Base-by-base conservation (phyloP, 2,888 invertebrate species). In the Plebejus melissa region DNA sequence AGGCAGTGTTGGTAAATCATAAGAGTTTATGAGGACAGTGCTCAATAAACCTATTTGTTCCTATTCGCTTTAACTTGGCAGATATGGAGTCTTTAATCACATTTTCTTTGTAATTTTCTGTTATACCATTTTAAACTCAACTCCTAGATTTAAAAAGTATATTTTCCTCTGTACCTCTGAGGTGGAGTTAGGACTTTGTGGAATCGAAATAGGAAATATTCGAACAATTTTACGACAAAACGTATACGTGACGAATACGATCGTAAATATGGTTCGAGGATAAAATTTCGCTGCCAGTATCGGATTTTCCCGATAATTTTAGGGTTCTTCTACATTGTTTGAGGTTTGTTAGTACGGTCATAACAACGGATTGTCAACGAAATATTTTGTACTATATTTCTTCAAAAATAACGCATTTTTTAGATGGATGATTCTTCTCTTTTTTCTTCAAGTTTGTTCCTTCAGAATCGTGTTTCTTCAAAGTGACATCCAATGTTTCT, bases 31-130 rank as follows among this genome's bases (percentile, higher is more conserved):
- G 84, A 83, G 86, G 84, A 86, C 87, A 87, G 87, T 86, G 88
- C 84, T 85, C 90, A 87, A 88, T 93, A 93, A 93, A 93, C 90
- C 90, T 90, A 90, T 91, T 91, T 90, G 90, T 90, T 85, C 84
- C 72, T 79, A 83, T 85, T 84, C 87, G 87, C 85, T 86, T 82
- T 81, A 82, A 85, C 85, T 86, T 85, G 88, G 88, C 87, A 88
- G 88, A 89, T 89, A 90, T 88, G 85, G 87, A 84, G 82, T 83
- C 84, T 82, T 90, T 90, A 90, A 91, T 91, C 90, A 88, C 80
- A 87, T 89, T 89, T 89, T 88, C 87, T 85, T 87, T 88, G 86
- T 86, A 80, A 77, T 71, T 11, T n/a, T 75, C 11, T 57, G 36
- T 50, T 80, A 76, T 65, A 22, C 22, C 22, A 86, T 77, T 79